Evolutionary conservation across 2,113 vertebrate species (phyloP).

Genomic region (Ariopsis seemanni): DNA sequence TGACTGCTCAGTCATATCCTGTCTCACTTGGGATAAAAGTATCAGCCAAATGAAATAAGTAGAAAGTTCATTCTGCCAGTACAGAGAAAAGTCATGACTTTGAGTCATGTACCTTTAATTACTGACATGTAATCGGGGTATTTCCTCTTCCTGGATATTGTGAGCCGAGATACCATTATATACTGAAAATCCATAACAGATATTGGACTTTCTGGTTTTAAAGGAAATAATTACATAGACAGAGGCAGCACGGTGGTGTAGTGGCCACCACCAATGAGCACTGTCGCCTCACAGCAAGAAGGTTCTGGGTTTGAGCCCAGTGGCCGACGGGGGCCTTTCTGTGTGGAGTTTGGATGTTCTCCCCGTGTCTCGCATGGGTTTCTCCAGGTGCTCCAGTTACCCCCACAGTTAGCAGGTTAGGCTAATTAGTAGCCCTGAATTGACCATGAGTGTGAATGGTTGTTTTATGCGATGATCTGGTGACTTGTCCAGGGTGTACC

Average conservation of each 20-base stretch:
- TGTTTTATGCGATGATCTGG: no score
- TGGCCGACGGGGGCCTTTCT: no score
- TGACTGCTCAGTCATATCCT: not conserved
- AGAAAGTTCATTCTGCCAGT: not conserved
- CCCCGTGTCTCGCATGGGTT: no score
- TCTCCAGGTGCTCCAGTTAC: no score
- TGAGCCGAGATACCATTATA: not conserved
- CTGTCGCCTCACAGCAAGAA: no score
- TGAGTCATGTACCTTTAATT: conserved; percentile 11
- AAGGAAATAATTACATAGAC: not conserved
- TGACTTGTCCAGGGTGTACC: no score
- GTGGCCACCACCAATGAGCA: no score
- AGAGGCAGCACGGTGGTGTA: not conserved
- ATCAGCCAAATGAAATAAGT: not conserved
- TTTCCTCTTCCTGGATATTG: not conserved
- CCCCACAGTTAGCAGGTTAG: no score
- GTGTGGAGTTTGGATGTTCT: no score
- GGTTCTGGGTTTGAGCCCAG: no score
- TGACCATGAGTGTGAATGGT: no score
- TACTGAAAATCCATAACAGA: not conserved
- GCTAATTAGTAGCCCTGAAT: no score
- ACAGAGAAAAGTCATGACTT: not conserved
- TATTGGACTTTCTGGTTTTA: not conserved
- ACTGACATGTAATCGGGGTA: conserved; percentile 2
- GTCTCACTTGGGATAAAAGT: not conserved